Conservation (phyloP, 2,797 vertebrate genomes). For the Poecile montanus region DNA sequence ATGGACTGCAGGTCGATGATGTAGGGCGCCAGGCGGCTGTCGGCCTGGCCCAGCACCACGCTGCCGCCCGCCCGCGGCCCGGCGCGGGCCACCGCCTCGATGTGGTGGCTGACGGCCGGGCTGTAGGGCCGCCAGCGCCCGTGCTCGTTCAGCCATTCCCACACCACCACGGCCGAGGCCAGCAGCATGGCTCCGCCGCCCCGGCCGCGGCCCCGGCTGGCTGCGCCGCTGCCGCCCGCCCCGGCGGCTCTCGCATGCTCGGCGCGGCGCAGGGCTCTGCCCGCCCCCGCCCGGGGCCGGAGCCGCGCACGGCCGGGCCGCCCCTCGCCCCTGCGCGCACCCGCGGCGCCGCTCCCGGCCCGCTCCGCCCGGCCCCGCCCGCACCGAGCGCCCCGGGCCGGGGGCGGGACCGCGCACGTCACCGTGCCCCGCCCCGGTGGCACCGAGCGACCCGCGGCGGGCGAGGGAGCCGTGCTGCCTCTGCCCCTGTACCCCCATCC, state of each 20-base stretch:
- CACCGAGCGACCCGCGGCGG: background rate
- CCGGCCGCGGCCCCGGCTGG: background rate
- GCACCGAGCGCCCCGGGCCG: background rate
- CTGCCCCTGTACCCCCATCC: background rate
- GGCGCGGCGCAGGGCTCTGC: background rate
- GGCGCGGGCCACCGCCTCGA: conserved; percentile 89
- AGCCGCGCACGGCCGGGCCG: background rate
- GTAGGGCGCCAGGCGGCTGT: conserved; percentile 88
- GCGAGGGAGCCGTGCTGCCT: rapidly evolving
- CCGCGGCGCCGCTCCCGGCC: background rate
- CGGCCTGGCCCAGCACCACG: conserved; percentile 92
- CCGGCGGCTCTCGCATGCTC: conserved; percentile 9
- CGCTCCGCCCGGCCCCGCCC: background rate
- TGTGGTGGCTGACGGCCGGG: conserved; percentile 91
- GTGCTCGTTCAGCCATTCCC: conserved; percentile 97
- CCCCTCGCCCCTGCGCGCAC: background rate
- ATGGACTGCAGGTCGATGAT: conserved; percentile 93
- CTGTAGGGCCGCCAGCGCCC: conserved; percentile 95
- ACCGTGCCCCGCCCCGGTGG: background rate
- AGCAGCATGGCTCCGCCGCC: conserved; percentile 79
- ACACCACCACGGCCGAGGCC: conserved; percentile 92
- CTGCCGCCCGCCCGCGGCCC: conserved; percentile 85
- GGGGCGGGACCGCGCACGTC: background rate
- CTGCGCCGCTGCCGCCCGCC: background rate
- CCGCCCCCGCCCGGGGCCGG: conserved; percentile 5